Conservation (phyloP, 2,113 vertebrate genomes). For the Dryoscopus gambensis region DNA sequence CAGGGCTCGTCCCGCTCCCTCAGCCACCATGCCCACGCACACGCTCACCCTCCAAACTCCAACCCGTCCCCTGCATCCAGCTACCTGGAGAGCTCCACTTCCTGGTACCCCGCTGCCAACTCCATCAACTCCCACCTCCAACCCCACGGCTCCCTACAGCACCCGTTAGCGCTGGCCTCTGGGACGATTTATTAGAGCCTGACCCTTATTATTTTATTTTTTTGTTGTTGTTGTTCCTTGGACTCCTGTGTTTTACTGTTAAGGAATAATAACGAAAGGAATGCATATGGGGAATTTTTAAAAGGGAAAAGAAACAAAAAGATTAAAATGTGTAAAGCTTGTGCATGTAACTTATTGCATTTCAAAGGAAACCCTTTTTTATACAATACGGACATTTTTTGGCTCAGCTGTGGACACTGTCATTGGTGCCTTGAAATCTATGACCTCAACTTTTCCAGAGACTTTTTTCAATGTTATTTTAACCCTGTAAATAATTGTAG, state of each 20-base stretch:
- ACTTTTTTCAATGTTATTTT: constrained; percentile 82
- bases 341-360: constrained; percentile 99
- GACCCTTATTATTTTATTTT: not conserved
- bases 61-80: constrained; percentile 84
- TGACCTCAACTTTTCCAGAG: constrained; percentile 84
- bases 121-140: constrained; percentile 89
- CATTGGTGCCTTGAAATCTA: constrained; percentile 88
- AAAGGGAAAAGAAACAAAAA: constrained; percentile 73
- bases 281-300: constrained; percentile 81
- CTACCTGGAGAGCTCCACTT: constrained; percentile 90
- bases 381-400: constrained; percentile 80
- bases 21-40: constrained; percentile 81
- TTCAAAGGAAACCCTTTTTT: constrained; percentile 83
- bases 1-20: constrained; percentile 86
- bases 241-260: constrained; percentile 86
- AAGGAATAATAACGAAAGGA: constrained; percentile 89
- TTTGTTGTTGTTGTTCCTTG: constrained; percentile 60
- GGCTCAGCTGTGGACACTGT: constrained; percentile 86
- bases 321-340: constrained; percentile 95
- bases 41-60: constrained; percentile 81
- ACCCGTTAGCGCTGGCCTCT: constrained; percentile 91
- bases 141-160: constrained; percentile 89
- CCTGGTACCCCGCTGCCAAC: constrained; percentile 87
- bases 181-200: constrained; percentile 95
- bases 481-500: constrained; percentile 86